Base-by-base conservation (phyloP, 2,888 invertebrate species). In the Drosophila sordidapex region DNA sequence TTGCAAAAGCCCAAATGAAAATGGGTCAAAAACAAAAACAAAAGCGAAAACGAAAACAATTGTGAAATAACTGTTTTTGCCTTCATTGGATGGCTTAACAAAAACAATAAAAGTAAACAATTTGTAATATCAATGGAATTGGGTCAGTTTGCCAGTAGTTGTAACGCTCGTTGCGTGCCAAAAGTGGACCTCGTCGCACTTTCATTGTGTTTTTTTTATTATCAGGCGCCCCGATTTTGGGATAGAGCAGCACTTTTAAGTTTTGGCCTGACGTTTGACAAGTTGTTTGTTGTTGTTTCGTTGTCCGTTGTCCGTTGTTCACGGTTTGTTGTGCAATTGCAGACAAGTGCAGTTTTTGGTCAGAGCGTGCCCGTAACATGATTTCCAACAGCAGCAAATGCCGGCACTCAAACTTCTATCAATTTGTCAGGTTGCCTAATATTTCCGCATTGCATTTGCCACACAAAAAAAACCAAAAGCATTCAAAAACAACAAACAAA, bases 91-190 rank as follows among this genome's bases (percentile, higher is more conserved):
- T 81, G 69, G 79, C 69, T 62, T 56, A 67, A 74, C 74, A 71
- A 70, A 74, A 74, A 84, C 69, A 84, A 84, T 74, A 82, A 87
- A 72, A 80, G 71, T 69, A 74, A 87, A 84, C 85, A 84, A 87
- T 85, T 89, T 87, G 79, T 89, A 88, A 81, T 87, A 88, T 83
- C 65, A 81, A 82, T 80, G 76, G 63, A 87, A 87, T 90, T 87
- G 80, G 90, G 87, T 90, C 90, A 87, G 74, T 76, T 83, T 79
- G 72, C 65, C 75, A 79, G 71, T 62, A 79, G 66, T 66, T 81
- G 88, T 83, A 79, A 83, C 90, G 90, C 86, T 79, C 36, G 76
- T 89, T 89, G 85, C 85, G 88, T 85, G 86, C 82, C 82, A 70
- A 74, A 77, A 72, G 64, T 59, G 64, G 64, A 73, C 52, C 65